A percentile compares a stretch with the other conserved stretches of the same genome.
These are phyloP conservation scores for Antennarius striatus DNA, from an alignment of 2,113 vertebrate species.

Conservation along the genomic window DNA sequence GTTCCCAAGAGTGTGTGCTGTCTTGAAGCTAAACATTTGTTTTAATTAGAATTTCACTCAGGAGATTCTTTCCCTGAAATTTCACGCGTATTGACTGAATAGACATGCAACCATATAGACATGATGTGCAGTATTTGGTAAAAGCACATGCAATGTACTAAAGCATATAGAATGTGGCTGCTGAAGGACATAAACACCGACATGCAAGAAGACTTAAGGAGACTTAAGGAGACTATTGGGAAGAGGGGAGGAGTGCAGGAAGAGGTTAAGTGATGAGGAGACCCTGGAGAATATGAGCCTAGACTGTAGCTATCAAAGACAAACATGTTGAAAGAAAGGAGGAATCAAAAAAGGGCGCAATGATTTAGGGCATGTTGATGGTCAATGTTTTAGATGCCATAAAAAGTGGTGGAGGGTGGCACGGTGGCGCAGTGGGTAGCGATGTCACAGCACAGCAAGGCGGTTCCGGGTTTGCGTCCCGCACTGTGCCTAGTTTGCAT, in stretches of 20 bases:
- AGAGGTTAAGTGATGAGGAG: conserved; percentile 3
- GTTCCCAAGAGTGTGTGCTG: neutral
- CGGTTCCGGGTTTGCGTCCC: too few species aligned
- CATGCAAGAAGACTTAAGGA: neutral
- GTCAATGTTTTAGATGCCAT: conserved; percentile 25
- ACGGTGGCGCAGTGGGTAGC: neutral
- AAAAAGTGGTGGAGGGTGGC: conserved; percentile 27
- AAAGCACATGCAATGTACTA: too few species aligned
- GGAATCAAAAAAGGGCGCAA: conserved; percentile 11
- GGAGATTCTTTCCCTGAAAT: too few species aligned
- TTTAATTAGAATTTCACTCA: too few species aligned
- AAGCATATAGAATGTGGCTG: too few species aligned
- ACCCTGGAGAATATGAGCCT: conserved; percentile 21
- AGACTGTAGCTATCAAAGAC: conserved; percentile 36
- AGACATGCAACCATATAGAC: too few species aligned
- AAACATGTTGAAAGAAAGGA: conserved; percentile 32
- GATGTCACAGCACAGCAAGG: too few species aligned
- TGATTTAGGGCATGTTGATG: conserved; percentile 38
- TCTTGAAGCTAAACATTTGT: conserved; percentile 14
- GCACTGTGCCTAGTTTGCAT: too few species aligned
- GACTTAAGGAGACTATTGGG: neutral
- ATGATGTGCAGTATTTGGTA: too few species aligned
- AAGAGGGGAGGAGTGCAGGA: conserved; percentile 3
- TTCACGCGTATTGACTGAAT: too few species aligned
- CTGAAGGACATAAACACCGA: too few species aligned